Evolutionary conservation across 2,797 vertebrate species (phyloP).

Genomic region (Rhinoraja longicauda): DNA sequence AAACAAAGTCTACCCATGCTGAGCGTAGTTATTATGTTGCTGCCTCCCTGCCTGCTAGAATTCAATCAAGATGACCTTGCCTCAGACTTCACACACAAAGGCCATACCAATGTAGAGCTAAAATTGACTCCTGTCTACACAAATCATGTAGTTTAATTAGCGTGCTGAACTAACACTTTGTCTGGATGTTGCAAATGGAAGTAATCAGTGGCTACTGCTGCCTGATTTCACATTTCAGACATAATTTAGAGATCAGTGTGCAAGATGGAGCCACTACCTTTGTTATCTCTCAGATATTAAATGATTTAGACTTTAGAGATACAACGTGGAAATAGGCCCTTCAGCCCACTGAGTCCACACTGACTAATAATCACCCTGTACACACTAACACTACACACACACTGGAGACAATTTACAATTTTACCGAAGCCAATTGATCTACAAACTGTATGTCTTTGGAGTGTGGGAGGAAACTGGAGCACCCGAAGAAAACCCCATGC

Average conservation of each 20-base stretch:
- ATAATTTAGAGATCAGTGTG: neutral
- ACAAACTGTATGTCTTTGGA: no score
- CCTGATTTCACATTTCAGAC: neutral
- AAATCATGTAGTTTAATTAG: neutral
- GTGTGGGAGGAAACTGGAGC: no score
- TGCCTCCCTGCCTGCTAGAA: neutral
- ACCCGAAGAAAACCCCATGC: no score
- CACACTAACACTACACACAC: no score
- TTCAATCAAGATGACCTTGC: neutral
- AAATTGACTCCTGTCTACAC: neutral
- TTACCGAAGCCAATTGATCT: no score
- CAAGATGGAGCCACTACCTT: neutral
- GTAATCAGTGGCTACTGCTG: neutral
- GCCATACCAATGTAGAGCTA: neutral
- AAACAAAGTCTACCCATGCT: neutral
- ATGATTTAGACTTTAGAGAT: neutral
- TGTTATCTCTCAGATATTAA: neutral
- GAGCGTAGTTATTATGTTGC: neutral
- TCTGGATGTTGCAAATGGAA: neutral
- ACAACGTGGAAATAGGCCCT: no score
- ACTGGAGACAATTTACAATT: no score
- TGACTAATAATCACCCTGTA: no score
- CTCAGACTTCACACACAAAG: constrained; percentile 14
- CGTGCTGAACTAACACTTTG: neutral
- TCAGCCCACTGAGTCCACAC: no score